Base-by-base conservation (phyloP, 2,888 invertebrate genomes). In the Cantharis nigra region DNA sequence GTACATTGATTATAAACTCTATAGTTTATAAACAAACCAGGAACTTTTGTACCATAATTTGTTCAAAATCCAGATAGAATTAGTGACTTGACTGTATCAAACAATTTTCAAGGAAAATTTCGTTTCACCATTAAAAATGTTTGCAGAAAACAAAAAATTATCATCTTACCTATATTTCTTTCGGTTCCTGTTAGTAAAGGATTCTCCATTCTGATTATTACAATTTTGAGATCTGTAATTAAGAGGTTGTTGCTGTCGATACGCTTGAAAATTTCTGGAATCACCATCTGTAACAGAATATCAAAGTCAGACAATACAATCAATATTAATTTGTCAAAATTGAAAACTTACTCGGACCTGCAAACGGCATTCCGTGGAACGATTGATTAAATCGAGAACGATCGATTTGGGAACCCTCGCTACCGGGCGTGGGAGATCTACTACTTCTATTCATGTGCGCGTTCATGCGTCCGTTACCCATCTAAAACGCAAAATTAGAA, bases 371-470 rank as follows among this genome's bases (percentile, higher is more conserved):
- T 74, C 87, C 86, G 79, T 86, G 88, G 82, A 87, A 87, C 9
- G 87, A 86, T 75, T 87, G 72, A 3, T 85, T 73, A 80, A 86
- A 86, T 77, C 87, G 82, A 77, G 86, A 87, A 70, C 85, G 84
- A 70, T 87, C 86, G 69, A 84, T 85, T 81, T 84, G 84, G 10
- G 84, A 78, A 70, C 84, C 82, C 72, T 88, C 88, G 78, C 84
- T 83, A 30, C 86, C 87, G 18, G 89, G 89, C 30, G 89, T 89
- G 9, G 89, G 88, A 49, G 89, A 89, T 79, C 88, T 83, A 81
- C 88, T 89, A 74, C 84, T 87, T 81, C 87, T 84, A 30, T 84
- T 82, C 9, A 76, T 76, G 49, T 77, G 78, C 69, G 79, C 76
- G 74, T 83, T 83, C 74, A 82, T 81, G 75, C 80, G 79, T 71